Base-by-base conservation (phyloP, 2,113 vertebrate species). In the Leucoraja erinaceus region DNA sequence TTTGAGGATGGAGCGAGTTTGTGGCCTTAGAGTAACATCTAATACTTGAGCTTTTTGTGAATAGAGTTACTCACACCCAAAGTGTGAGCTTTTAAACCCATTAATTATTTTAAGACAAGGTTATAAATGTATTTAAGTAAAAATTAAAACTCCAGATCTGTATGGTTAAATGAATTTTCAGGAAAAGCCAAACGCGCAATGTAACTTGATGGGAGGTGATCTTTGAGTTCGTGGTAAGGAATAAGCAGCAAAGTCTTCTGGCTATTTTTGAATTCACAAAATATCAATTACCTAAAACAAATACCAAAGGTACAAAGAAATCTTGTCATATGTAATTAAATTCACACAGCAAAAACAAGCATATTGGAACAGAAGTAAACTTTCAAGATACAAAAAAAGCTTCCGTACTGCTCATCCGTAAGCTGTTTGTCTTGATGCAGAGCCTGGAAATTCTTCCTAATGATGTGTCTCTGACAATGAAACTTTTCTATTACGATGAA, bases 381-480 rank as follows among this genome's bases (percentile, higher is more conserved):
- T 70, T 76, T 38, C 90, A 93, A 72, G 93, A 93, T 90, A 92
- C 92, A 33, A 93, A 93, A 68, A 93, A 70, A n/a, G 90, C 93
- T 33, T 93, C 88, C 77, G 79, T 93, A 16, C 38, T 78, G 68
- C 93, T 97, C 93, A 95, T 97, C 83, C 93, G 94, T 22, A 96
- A 95, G 28, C 93, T 97, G 54, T 97, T 97, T 93, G 88, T 96
- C 78, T 79, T 97, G 81, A 95, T 96, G 95, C 96, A 97, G 90
- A 95, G 96, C 94, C 96, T 97, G 0, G 95, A 95, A 0, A 96
- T 96, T 0, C 95, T 97, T 93, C 97, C 97, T 93, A 95, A 84
- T 2, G 95, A 96, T 66, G 76, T 97, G 28, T 94, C 95, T 68
- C 94, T 97, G 78, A 96, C 95, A 93, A 97, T 97, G 97, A 96